Evolutionary conservation across 2,113 vertebrate genomes (phyloP), one percentile per base, ranked within the genome.

Genomic region (Electrona antarctica): DNA sequence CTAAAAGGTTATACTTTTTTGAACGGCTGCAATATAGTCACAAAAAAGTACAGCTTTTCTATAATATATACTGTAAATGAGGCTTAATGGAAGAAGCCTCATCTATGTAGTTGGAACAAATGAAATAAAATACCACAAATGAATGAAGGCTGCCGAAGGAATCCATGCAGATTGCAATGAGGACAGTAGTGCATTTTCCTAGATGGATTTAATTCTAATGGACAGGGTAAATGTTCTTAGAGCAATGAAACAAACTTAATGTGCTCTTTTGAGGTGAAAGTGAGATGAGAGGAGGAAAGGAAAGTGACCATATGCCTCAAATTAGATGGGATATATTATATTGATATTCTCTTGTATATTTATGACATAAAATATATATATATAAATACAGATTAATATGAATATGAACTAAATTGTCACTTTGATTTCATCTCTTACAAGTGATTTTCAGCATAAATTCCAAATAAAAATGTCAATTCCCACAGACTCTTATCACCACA

Each of bases 251-350:
- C 33, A 62, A 62, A 7, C 7, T n/a, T n/a, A 41, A 7, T 10
- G 4, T 13, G 71, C 56, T 47, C 29, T 57, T 63, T n/a, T 60
- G 12, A 49, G 29, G 48, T 60, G 68, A 70, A 64, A 56, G 47
- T 33, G 3, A 11, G 29, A 48, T 0, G 9, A 8, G n/a, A 13
- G 45, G 52, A 10, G n/a, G 15, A 8, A 2, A 46, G 33, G 46
- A 57, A 4, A 65, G 46, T n/a, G n/a, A n/a, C n/a, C 50, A 51
- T 49, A 28, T 1, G 3, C 15, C 51, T 50, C 0, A 57, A 55
- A 67, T 52, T 2, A 70, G 9, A 64, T 2, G 7, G 3, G 12
- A 29, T 3, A 33, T 33, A 33, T 33, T 33, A n/a, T n/a, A n/a
- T n/a, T n/a, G 29, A 33, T 4, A 33, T 33, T 33, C 29, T 33